Evolutionary conservation across 2,888 invertebrate genomes (phyloP).

Genomic region (Furcula furcula): DNA sequence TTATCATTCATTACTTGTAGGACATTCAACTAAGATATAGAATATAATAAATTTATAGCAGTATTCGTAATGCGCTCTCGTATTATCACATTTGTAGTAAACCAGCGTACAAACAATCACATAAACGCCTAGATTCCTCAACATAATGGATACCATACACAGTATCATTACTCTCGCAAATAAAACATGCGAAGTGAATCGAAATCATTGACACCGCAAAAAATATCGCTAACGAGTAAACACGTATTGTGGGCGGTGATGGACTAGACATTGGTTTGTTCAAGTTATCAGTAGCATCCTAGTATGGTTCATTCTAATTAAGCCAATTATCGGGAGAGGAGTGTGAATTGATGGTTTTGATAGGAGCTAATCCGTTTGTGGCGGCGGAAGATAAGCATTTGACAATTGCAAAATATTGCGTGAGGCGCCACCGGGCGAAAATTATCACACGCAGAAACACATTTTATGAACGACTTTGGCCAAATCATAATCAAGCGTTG

Average conservation of each 20-base stretch:
- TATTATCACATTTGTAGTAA: conserved; percentile 37
- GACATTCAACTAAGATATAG: conserved; percentile 18
- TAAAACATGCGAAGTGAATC: conserved; percentile 31
- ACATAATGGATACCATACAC: conserved; percentile 34
- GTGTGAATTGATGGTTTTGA: conserved; percentile 27
- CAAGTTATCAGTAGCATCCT: conserved; percentile 34
- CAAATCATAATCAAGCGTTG: too few relatives aligned
- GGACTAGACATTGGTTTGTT: conserved; percentile 37
- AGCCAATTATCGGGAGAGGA: conserved; percentile 36
- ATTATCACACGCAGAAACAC: conserved; percentile 24
- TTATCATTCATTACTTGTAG: conserved; percentile 7
- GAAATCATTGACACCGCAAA: conserved; percentile 31
- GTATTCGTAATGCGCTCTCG: conserved; percentile 20
- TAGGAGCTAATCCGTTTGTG: conserved; percentile 18
- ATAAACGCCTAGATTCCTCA: conserved; percentile 18
- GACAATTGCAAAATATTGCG: conserved; percentile 34
- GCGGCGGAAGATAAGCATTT: conserved; percentile 26
- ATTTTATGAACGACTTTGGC: conserved; percentile 3
- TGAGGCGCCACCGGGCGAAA: conserved; percentile 34
- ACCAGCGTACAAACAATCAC: conserved; percentile 34
- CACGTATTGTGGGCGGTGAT: conserved; percentile 26
- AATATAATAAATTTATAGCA: conserved; percentile 11
- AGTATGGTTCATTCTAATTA: conserved; percentile 54
- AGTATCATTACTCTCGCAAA: conserved; percentile 28
- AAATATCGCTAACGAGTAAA: conserved; percentile 47